Evolutionary conservation across 1,140 invertebrate species (phyloP).

Genomic region (Penaeus vannamei): DNA sequence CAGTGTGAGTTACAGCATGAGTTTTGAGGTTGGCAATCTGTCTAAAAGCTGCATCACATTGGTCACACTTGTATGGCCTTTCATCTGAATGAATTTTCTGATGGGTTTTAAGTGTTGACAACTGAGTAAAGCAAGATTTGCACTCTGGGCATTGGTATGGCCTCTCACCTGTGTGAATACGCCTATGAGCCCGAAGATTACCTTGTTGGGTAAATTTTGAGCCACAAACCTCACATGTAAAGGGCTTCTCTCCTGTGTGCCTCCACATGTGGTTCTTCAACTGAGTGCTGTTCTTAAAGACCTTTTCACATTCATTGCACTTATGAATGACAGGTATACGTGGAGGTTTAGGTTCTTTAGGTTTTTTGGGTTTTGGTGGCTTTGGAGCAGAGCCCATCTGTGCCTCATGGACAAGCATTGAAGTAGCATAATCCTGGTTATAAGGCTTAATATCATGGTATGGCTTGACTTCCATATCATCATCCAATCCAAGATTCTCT

Average conservation of each 20-base stretch:
- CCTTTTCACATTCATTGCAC: constrained; percentile 67
- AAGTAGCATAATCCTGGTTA: constrained; percentile 59
- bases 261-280: constrained; percentile 69
- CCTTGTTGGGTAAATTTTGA: constrained; percentile 94
- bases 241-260: constrained; percentile 68
- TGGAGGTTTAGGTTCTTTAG: constrained; percentile 67
- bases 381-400: constrained; percentile 52
- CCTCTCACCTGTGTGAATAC: constrained; percentile 91
- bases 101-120: constrained; percentile 68
- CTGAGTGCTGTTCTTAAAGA: constrained; percentile 69
- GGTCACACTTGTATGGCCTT: constrained; percentile 79
- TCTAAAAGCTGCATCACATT: constrained; percentile 89
- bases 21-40: constrained; percentile 72
- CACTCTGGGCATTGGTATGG: constrained; percentile 75
- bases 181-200: constrained; percentile 90
- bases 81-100: constrained; percentile 68
- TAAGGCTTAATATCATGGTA: constrained; percentile 66
- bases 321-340: constrained; percentile 65
- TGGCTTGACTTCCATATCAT: constrained; percentile 60
- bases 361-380: constrained; percentile 67
- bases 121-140: constrained; percentile 66
- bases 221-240: constrained; percentile 77
- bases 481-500: constrained; percentile 51
- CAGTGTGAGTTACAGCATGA: constrained; percentile 74
- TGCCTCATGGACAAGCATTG: constrained; percentile 46